These are phyloP conservation scores for Threskiornis aethiopicus DNA, from an alignment of 2,797 vertebrate species.

Conservation along the genomic window DNA sequence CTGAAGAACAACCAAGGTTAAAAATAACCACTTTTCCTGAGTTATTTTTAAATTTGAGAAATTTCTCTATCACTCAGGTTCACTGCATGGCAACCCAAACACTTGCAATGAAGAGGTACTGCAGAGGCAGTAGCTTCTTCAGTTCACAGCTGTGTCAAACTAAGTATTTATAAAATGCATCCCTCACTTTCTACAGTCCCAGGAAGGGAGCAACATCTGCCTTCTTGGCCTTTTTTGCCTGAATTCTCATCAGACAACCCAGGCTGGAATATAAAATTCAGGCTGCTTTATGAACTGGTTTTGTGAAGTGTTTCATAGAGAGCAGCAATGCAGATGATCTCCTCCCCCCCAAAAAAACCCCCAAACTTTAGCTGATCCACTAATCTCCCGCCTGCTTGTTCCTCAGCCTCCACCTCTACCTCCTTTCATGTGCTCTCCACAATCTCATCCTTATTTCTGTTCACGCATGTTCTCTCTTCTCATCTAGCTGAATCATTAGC, in stretches of 20 bases:
- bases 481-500: not conserved
- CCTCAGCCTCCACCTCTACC: not conserved
- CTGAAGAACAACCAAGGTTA: not conserved
- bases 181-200: not conserved
- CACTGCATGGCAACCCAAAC: not conserved
- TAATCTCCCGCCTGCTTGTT: not conserved
- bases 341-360: not conserved
- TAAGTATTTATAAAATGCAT: not conserved
- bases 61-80: not conserved
- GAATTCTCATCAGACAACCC: not conserved
- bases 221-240: not conserved
- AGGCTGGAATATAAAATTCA: not conserved
- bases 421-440: not conserved
- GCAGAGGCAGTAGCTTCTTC: not conserved
- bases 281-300: not conserved
- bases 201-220: not conserved
- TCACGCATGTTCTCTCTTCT: not conserved
- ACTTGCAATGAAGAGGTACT: not conserved
- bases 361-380: not conserved
- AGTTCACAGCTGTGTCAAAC: not conserved
- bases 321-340: not conserved
- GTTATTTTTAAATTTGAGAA: not conserved
- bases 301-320: not conserved
- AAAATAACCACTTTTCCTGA: not conserved
- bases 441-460: not conserved